Conservation (phyloP, 2,888 invertebrate genomes). For the Calliopum simillimum region DNA sequence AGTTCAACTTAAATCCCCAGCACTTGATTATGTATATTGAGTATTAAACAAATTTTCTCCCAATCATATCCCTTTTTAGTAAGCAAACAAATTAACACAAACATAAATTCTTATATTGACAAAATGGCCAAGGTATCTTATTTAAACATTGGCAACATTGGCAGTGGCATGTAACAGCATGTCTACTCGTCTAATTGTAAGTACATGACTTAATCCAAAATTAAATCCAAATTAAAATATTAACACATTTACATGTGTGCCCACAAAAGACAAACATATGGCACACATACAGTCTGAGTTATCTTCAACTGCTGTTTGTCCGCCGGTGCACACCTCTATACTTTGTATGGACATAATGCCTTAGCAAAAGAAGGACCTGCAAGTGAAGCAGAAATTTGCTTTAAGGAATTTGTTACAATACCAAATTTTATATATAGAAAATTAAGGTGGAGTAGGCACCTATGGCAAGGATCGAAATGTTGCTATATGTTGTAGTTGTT, state of each 20-base stretch:
- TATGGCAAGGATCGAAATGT: no score
- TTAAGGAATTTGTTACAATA: not conserved
- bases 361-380: conserved; percentile 6
- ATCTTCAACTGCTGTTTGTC: not conserved
- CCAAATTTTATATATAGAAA: not conserved
- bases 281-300: not conserved
- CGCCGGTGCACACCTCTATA: not conserved
- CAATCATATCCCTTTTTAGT: not conserved
- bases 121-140: not conserved
- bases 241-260: conserved; percentile 27
- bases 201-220: conserved; percentile 36
- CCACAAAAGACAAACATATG: conserved; percentile 31
- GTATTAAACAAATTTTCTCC: not conserved
- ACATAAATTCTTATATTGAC: not conserved
- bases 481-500: no score
- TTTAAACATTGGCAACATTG: no score
- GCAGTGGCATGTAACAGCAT: no score
- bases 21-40: no score
- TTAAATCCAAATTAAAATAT: conserved; percentile 42
- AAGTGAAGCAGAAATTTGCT: conserved; percentile 27
- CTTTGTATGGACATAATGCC: not conserved
- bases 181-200: conserved; percentile 30
- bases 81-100: not conserved
- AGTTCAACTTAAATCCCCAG: no score
- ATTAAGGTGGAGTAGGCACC: no score